phyloP scores from a whole-genome alignment of 1,140 invertebrate genomes.

The Cherax destructor region DNA sequence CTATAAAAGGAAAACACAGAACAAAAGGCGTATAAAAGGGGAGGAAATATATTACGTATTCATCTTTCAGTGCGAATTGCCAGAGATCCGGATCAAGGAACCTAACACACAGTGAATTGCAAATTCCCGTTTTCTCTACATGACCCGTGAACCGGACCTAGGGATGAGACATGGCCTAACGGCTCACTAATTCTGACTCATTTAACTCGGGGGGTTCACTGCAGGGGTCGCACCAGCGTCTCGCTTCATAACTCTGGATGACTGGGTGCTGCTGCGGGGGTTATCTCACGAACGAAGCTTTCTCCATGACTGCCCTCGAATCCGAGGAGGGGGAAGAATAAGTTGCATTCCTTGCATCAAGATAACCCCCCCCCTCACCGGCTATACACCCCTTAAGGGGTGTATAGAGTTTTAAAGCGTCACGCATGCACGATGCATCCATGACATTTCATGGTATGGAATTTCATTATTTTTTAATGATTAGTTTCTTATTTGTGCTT shows the following conservation, averaged over 20 bases:
- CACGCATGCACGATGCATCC: no score
- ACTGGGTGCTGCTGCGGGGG: neutral
- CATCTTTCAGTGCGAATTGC: neutral
- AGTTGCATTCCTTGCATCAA: no score
- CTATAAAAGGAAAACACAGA: no score
- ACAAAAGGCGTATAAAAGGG: no score
- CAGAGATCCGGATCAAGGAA: neutral
- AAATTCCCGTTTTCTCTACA: constrained; percentile 6
- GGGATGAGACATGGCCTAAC: constrained; percentile 25
- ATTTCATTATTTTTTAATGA: no score
- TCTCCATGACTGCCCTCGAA: neutral
- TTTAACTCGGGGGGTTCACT: constrained; percentile 40
- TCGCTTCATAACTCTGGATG: constrained; percentile 22
- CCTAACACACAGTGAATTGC: neutral
- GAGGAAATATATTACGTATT: neutral
- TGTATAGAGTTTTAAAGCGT: no score
- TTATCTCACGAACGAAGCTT: neutral
- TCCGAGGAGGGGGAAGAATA: no score
- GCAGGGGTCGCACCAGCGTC: constrained; percentile 15
- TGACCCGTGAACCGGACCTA: neutral
- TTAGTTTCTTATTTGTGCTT: no score
- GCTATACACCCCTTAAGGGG: no score
- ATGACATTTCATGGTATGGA: no score
- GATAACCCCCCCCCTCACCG: no score
- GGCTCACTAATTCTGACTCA: constrained; percentile 40